Percentiles rank a stretch among this genome's conserved stretches.
phyloP scores from a whole-genome alignment of 1,140 invertebrate genomes.

The Leptoteleia sp. region DNA sequence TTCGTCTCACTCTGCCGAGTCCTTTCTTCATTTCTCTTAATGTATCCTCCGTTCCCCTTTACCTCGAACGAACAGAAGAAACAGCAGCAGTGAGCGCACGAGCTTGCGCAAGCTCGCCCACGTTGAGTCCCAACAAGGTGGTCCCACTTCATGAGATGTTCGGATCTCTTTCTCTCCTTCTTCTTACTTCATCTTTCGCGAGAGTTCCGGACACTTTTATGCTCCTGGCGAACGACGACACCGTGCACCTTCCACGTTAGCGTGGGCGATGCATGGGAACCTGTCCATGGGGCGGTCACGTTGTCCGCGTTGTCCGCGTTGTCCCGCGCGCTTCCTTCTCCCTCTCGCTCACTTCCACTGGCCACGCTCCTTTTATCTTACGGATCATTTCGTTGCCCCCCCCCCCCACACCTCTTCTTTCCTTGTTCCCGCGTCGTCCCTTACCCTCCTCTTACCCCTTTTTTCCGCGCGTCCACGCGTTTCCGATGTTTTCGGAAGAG shows the following conservation, averaged over 20 bases:
- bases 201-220: conserved; percentile 76
- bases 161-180: conserved; percentile 55
- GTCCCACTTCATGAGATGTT: conserved; percentile 73
- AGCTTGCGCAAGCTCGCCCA: too few relatives aligned
- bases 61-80: conserved; percentile 56
- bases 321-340: conserved; percentile 51
- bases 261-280: conserved; percentile 77
- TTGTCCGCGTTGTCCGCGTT: conserved; percentile 48
- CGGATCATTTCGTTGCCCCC: conserved; percentile 16
- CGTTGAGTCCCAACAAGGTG: too few relatives aligned
- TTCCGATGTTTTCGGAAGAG: conserved; percentile 43
- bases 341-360: conserved; percentile 33
- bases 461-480: conserved; percentile 46
- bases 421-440: conserved; percentile 12
- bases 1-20: conserved; percentile 9
- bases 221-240: conserved; percentile 77
- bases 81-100: conserved; percentile 62
- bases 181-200: conserved; percentile 59
- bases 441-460: conserved; percentile 23
- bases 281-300: conserved; percentile 67
- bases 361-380: conserved; percentile 33
- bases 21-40: conserved; percentile 50
- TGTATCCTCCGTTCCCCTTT: conserved; percentile 49
- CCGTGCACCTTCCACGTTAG: conserved; percentile 73
- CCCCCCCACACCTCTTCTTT: too few relatives aligned